Conservation (phyloP, 2,888 invertebrate genomes). For the Teinopalpus imperialis region DNA sequence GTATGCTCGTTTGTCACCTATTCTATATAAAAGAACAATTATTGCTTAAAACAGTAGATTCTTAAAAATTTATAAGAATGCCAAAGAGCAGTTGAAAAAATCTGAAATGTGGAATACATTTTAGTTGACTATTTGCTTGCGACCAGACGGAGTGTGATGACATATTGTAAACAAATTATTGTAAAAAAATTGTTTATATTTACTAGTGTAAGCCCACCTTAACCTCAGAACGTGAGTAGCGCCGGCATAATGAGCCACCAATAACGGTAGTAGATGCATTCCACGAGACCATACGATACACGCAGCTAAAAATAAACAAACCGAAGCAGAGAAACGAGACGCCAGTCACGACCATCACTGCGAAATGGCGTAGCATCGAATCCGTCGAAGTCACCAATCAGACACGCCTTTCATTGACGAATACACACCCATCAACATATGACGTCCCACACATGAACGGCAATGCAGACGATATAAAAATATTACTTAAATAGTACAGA, state of each 20-base stretch:
- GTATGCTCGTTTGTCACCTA: no score
- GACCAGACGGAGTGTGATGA: no score
- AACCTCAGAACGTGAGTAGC: constrained; percentile 20
- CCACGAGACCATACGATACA: constrained; percentile 36
- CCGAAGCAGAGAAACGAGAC: constrained; percentile 44
- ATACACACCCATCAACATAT: constrained; percentile 38
- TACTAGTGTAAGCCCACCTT: constrained; percentile 7
- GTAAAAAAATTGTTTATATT: no score
- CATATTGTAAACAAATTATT: no score
- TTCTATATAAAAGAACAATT: no score
- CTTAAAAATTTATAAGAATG: no score
- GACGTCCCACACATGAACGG: constrained; percentile 34
- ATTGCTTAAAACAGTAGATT: no score
- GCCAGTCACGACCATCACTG: constrained; percentile 33
- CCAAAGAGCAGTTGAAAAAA: no score
- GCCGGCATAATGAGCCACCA: constrained; percentile 18
- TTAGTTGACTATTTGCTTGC: no score
- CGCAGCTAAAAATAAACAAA: constrained; percentile 40
- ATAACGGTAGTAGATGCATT: constrained; percentile 46
- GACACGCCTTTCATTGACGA: constrained; percentile 55
- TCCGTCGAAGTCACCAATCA: constrained; percentile 36
- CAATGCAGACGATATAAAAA: constrained; percentile 47
- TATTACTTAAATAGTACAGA: constrained; percentile 28
- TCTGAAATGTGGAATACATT: no score
- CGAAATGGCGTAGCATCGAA: constrained; percentile 21